These are phyloP conservation scores for Rhyacichthys aspro DNA, from an alignment of 2,797 vertebrate species.

Conservation along the genomic window DNA sequence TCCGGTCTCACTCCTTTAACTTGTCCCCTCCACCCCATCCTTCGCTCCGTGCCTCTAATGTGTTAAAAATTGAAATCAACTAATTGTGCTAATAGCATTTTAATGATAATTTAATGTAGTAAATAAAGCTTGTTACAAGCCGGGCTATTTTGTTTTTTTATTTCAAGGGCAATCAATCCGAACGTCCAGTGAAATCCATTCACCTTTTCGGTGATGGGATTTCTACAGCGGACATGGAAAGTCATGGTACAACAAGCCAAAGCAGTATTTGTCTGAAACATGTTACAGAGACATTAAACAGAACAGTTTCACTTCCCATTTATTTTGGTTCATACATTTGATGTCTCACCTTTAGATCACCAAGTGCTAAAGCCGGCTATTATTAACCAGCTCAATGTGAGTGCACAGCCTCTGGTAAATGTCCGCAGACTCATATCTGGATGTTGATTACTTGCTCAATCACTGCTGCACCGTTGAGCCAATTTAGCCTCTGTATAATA, in stretches of 20 bases:
- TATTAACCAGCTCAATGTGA: too few relatives aligned
- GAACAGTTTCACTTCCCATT: too few relatives aligned
- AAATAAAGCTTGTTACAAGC: constrained; percentile 74
- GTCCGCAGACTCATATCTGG: not conserved
- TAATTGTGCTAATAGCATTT: constrained; percentile 70
- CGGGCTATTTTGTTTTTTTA: constrained; percentile 59
- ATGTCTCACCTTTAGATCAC: too few relatives aligned
- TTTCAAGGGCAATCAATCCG: constrained; percentile 73
- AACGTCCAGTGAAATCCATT: constrained; percentile 59
- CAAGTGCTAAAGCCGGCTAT: too few relatives aligned
- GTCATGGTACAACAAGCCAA: constrained; percentile 2
- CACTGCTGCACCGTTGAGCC: too few relatives aligned
- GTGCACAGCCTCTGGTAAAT: not conserved
- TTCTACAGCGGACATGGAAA: constrained; percentile 19
- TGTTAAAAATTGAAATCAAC: constrained; percentile 66
- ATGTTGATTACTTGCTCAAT: not conserved
- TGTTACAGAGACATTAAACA: too few relatives aligned
- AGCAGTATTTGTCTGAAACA: not conserved
- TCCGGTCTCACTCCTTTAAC: constrained; percentile 20
- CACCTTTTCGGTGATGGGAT: constrained; percentile 40
- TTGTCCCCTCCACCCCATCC: not conserved
- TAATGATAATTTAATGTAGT: constrained; percentile 74
- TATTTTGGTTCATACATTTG: not conserved
- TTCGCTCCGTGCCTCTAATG: constrained; percentile 12
- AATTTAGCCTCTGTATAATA: too few relatives aligned